phyloP scores from a whole-genome alignment of 2,113 vertebrate genomes.

The Chaenogobius annularis region DNA sequence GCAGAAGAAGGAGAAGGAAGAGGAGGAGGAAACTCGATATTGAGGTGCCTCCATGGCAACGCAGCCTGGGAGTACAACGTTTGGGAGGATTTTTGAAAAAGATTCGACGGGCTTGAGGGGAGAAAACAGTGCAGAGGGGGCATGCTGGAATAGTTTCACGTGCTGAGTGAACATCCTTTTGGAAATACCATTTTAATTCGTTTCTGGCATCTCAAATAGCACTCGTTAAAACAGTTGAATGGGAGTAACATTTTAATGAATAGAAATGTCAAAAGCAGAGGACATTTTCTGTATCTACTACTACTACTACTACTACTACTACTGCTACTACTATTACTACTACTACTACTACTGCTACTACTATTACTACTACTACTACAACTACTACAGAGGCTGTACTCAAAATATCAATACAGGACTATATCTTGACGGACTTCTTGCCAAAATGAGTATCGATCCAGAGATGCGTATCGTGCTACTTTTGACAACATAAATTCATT shows the following conservation, averaged over 20 bases:
- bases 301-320: too few species aligned
- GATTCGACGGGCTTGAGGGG: conserved; percentile 52
- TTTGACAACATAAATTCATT: too few species aligned
- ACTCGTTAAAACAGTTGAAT: conserved; percentile 1
- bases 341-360: too few species aligned
- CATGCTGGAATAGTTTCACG: conserved; percentile 32
- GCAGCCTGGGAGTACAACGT: conserved; percentile 36
- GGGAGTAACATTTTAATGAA: conserved; percentile 8
- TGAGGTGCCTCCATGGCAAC: conserved; percentile 68
- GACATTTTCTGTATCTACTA: not conserved
- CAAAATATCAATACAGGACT: too few species aligned
- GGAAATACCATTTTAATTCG: conserved; percentile 49
- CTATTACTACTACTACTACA: not conserved
- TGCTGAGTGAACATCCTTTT: conserved; percentile 43
- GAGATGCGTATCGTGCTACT: too few species aligned
- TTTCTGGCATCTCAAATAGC: conserved; percentile 33
- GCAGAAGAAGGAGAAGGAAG: conserved; percentile 27
- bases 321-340: too few species aligned
- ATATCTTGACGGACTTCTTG: too few species aligned
- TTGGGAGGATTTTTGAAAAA: conserved; percentile 59
- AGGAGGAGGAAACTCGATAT: conserved; percentile 51
- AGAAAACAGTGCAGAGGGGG: conserved; percentile 43
- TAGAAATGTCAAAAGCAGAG: conserved; percentile 25
- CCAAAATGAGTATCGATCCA: too few species aligned
- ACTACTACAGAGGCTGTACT: not conserved